These are phyloP conservation scores for Ptychodera flava DNA, from an alignment of 35 echinoderm and acorn worm species.

Conservation along the genomic window DNA sequence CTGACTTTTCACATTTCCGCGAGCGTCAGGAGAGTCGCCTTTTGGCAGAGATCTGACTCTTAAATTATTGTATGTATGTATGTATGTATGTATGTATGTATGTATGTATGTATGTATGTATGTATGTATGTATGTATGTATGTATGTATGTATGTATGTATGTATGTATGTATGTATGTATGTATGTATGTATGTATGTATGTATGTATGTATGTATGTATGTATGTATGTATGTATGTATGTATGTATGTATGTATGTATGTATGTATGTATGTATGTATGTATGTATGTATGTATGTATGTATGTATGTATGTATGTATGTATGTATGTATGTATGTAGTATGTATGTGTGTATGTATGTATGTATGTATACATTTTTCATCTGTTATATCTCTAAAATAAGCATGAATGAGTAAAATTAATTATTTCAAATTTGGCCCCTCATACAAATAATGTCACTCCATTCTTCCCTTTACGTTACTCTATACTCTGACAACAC, in stretches of 20 bases:
- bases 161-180: not conserved
- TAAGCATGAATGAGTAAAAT: too few species aligned
- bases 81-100: conserved; percentile 2
- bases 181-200: not conserved
- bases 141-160: conserved; percentile 2
- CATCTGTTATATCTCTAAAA: too few species aligned
- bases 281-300: not conserved
- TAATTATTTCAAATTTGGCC: too few species aligned
- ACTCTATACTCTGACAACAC: too few species aligned
- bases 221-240: not conserved
- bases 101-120: conserved; percentile 2
- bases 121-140: conserved; percentile 2
- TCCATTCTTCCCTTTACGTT: too few species aligned
- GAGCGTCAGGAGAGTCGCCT: too few species aligned
- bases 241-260: not conserved
- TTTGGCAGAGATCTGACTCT: too few species aligned
- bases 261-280: not conserved
- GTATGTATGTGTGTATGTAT: too few species aligned
- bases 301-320: not conserved
- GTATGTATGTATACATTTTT: too few species aligned
- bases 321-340: too few species aligned
- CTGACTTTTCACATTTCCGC: too few species aligned
- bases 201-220: not conserved
- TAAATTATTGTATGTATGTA: not conserved
- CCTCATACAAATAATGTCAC: too few species aligned